Percentiles rank a stretch among this genome's conserved stretches.
Conservation (phyloP, 2,888 invertebrate species). For the Nesidiocoris tenuis region DNA sequence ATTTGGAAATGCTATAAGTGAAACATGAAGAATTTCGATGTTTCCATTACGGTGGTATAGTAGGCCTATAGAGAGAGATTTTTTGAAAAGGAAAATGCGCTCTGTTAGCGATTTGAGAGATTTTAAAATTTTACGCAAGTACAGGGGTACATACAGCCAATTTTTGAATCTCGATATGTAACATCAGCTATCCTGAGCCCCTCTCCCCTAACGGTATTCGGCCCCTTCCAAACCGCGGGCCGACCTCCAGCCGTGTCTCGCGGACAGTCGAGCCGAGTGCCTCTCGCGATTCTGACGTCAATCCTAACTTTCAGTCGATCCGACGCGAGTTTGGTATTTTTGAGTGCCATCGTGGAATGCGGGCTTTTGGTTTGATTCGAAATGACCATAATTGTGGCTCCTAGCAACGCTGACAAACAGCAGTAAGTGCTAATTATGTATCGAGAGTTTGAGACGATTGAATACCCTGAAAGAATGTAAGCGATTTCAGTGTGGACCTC, state of each 20-base stretch:
- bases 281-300: conserved; percentile 15
- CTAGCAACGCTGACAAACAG: conserved; percentile 25
- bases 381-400: conserved; percentile 26
- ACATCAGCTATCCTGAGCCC: too few relatives aligned
- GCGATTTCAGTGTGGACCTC: too few relatives aligned
- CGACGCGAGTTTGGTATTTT: conserved; percentile 8
- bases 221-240: not conserved
- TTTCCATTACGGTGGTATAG: too few relatives aligned
- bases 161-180: too few relatives aligned
- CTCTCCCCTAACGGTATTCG: conserved; percentile 14
- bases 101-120: too few relatives aligned
- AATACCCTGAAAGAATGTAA: too few relatives aligned
- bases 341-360: conserved; percentile 9
- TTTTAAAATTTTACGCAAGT: too few relatives aligned
- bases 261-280: not conserved
- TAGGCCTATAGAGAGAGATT: too few relatives aligned
- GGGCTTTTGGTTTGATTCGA: not conserved
- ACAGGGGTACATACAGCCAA: too few relatives aligned
- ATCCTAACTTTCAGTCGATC: not conserved
- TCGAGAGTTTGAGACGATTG: not conserved
- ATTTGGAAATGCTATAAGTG: too few relatives aligned
- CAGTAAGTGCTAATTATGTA: conserved; percentile 11
- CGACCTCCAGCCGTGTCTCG: not conserved
- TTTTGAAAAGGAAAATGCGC: too few relatives aligned
- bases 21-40: too few relatives aligned